phyloP scores from a whole-genome alignment of 2,113 vertebrate genomes.

The Campylomormyrus tamandua region DNA sequence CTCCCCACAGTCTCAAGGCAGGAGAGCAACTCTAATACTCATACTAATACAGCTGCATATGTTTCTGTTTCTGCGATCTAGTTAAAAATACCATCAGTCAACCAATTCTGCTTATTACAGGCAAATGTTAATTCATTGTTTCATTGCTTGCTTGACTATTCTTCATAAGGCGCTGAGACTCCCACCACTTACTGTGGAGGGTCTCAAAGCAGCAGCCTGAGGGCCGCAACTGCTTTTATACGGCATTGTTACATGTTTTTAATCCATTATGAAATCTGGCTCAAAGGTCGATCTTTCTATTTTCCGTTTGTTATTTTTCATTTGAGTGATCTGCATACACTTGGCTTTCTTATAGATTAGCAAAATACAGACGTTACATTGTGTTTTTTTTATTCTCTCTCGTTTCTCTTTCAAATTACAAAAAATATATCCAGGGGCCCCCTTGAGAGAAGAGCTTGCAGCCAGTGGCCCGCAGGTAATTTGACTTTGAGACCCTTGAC shows the following conservation, averaged over 20 bases:
- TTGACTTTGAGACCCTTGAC: background rate
- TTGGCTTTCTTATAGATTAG: background rate
- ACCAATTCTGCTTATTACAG: background rate
- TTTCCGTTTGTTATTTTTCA: background rate
- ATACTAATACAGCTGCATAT: background rate
- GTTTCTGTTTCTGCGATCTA: background rate
- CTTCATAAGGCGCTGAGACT: background rate
- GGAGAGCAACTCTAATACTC: background rate
- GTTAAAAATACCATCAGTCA: background rate
- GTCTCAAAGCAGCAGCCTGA: background rate
- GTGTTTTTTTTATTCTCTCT: background rate
- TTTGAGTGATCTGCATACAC: background rate
- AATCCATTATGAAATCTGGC: background rate
- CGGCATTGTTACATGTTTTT: background rate
- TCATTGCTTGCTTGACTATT: background rate
- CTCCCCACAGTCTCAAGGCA: background rate
- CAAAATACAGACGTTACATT: background rate
- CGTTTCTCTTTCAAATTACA: background rate
- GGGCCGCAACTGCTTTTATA: background rate
- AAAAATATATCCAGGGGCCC: background rate
- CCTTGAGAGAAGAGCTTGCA: background rate
- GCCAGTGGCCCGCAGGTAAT: background rate
- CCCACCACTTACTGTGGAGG: background rate
- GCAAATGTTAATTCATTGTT: background rate
- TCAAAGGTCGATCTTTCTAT: background rate